These are phyloP conservation scores for Periparus ater DNA, from an alignment of 2,797 vertebrate genomes.

Conservation along the genomic window DNA sequence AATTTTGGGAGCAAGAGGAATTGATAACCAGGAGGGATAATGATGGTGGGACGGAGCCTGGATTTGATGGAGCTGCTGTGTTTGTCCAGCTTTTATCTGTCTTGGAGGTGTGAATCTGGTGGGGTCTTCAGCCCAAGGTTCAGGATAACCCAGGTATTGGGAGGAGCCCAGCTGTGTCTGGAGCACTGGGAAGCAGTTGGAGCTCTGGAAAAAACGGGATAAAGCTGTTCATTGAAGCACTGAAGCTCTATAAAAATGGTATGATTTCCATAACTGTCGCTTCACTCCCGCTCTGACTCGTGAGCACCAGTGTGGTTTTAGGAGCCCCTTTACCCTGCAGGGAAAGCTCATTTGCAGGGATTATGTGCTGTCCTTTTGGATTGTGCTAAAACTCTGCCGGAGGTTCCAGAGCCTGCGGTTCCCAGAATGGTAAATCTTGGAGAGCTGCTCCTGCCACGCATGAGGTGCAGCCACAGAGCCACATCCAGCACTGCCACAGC, in stretches of 20 bases:
- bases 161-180: background rate
- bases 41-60: background rate
- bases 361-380: background rate
- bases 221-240: background rate
- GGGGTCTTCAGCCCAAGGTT: background rate
- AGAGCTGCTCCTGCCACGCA: background rate
- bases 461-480: background rate
- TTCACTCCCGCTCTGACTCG: background rate
- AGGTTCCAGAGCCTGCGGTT: background rate
- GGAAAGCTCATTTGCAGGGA: background rate
- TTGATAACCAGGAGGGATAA: background rate
- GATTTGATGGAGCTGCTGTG: accelerated
- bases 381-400: background rate
- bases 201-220: background rate
- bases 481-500: background rate
- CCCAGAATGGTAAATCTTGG: background rate
- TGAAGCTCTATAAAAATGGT: background rate
- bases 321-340: background rate
- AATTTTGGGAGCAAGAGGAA: background rate
- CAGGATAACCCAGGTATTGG: background rate
- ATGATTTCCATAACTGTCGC: accelerated
- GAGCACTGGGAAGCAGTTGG: background rate
- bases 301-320: accelerated
- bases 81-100: background rate
- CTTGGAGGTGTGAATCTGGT: background rate